Percentiles rank a stretch among this genome's conserved stretches.
phyloP scores from a whole-genome alignment of 2,888 invertebrate genomes.

The Hydrotaea cyrtoneurina region DNA sequence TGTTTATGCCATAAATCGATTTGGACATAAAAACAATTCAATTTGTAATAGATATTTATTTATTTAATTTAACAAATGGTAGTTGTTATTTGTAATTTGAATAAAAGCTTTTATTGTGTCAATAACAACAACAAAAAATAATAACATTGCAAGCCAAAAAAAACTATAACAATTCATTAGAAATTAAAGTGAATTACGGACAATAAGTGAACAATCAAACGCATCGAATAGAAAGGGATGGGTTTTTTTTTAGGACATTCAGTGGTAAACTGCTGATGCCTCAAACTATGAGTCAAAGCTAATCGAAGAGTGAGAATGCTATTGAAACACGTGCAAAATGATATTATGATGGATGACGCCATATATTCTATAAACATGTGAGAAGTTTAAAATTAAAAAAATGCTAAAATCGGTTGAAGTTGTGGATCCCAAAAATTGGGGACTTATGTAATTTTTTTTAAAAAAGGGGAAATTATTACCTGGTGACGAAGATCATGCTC shows the following conservation, averaged over 20 bases:
- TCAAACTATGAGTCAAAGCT: background rate
- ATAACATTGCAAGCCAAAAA: background rate
- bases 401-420: no score
- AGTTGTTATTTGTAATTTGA: conserved; percentile 37
- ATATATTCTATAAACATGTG: no score
- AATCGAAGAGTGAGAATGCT: no score
- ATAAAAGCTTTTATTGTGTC: conserved; percentile 2
- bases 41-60: conserved; percentile 55
- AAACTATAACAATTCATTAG: conserved; percentile 25
- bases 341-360: no score
- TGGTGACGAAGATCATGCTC: no score
- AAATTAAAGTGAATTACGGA: background rate
- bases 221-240: background rate
- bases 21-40: conserved; percentile 52
- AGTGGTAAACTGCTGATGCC: background rate
- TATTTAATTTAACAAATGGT: conserved; percentile 56
- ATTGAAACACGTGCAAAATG: no score
- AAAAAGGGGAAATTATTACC: no score
- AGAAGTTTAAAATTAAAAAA: no score
- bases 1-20: conserved; percentile 50
- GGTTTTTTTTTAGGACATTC: background rate
- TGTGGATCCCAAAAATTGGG: no score
- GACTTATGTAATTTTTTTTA: no score
- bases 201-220: conserved; percentile 15
- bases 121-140: background rate